A percentile compares a stretch with the other conserved stretches of the same genome.
phyloP scores from a whole-genome alignment of 2,888 invertebrate species.

The Hyalella azteca region DNA sequence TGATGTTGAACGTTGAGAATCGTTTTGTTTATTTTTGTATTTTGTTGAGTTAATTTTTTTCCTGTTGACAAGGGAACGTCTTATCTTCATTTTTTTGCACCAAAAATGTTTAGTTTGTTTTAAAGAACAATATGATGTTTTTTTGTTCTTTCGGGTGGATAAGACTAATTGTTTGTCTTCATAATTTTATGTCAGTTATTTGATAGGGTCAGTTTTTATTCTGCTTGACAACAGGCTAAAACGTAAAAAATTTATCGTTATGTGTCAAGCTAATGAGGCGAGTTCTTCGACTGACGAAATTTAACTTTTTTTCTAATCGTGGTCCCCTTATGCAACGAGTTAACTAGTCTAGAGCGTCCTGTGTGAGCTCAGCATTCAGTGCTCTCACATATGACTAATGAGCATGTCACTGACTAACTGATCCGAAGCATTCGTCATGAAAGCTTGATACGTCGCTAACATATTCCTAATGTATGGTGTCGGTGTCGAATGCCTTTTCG shows the following conservation, averaged over 20 bases:
- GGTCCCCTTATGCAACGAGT: constrained; percentile 17
- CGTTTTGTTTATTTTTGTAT: not conserved
- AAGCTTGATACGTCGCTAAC: not conserved
- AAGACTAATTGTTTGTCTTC: too few relatives aligned
- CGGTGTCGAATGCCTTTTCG: constrained; percentile 9
- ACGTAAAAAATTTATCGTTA: constrained; percentile 3
- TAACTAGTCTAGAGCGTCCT: constrained; percentile 16
- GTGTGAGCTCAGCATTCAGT: not conserved
- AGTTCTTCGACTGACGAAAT: constrained; percentile 32
- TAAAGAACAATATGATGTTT: too few relatives aligned
- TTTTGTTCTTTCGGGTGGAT: too few relatives aligned
- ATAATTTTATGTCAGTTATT: too few relatives aligned
- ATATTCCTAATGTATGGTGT: constrained; percentile 3
- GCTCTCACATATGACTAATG: not conserved
- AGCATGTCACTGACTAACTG: constrained; percentile 9
- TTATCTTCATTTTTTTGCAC: too few relatives aligned
- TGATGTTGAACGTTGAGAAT: not conserved
- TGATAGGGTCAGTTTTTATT: too few relatives aligned
- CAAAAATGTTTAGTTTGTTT: too few relatives aligned
- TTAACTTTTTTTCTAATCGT: constrained; percentile 9
- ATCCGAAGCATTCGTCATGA: not conserved
- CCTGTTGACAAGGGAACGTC: too few relatives aligned
- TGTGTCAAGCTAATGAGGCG: constrained; percentile 24
- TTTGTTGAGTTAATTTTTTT: too few relatives aligned
- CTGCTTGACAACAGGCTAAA: constrained; percentile 25